phyloP scores from a whole-genome alignment of 2,888 invertebrate genomes.

The Chorisops tibialis region DNA sequence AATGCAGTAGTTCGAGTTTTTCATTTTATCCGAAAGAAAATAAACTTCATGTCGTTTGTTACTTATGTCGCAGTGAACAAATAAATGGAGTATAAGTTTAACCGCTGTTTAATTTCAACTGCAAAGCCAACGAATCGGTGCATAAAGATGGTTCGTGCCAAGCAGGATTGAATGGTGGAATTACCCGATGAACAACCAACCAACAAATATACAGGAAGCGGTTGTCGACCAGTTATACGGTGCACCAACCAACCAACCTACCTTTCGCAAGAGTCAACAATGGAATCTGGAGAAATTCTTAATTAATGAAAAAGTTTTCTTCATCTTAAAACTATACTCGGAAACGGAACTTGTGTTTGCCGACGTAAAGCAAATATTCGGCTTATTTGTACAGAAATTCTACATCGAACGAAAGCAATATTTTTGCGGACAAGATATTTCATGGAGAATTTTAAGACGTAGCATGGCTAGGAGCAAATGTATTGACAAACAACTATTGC shows the following conservation, averaged over 20 bases:
- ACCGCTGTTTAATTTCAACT: conserved; percentile 23
- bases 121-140: not conserved
- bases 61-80: conserved; percentile 18
- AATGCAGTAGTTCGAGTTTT: too few relatives aligned
- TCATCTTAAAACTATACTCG: conserved; percentile 31
- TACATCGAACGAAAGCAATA: conserved; percentile 6
- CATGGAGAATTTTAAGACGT: too few relatives aligned
- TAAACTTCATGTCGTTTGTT: not conserved
- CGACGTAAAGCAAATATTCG: conserved; percentile 21
- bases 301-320: conserved; percentile 33
- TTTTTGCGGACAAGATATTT: too few relatives aligned
- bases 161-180: not conserved
- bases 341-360: conserved; percentile 22
- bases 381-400: too few relatives aligned
- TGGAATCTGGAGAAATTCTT: conserved; percentile 29
- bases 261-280: conserved; percentile 7
- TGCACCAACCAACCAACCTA: not conserved
- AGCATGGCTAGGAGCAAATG: too few relatives aligned
- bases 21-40: too few relatives aligned
- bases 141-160: not conserved
- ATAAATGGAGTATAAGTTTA: conserved; percentile 11
- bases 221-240: too few relatives aligned
- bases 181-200: not conserved
- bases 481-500: too few relatives aligned
- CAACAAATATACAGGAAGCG: not conserved